These are phyloP conservation scores for Criorhina ranunculi DNA, from an alignment of 2,888 invertebrate species.

Conservation along the genomic window DNA sequence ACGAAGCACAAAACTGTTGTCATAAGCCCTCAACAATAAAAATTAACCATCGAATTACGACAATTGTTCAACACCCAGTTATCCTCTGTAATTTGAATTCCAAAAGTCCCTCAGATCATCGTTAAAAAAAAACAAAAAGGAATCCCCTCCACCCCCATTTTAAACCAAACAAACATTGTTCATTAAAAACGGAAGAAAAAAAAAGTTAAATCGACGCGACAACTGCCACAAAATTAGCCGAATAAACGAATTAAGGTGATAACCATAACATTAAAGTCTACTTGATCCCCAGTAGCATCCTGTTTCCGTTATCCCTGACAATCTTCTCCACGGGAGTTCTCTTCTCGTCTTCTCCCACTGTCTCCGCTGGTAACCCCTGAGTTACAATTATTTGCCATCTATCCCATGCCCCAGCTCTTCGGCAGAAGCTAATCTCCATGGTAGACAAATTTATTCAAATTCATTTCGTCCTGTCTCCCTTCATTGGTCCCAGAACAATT, in stretches of 20 bases:
- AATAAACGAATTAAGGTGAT: constrained; percentile 77
- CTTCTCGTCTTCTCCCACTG: not conserved
- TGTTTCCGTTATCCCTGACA: constrained; percentile 55
- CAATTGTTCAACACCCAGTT: constrained; percentile 31
- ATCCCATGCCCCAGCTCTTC: not conserved
- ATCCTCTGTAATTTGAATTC: constrained; percentile 21
- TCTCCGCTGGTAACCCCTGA: constrained; percentile 10
- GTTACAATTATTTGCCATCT: constrained; percentile 62
- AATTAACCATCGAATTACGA: constrained; percentile 53
- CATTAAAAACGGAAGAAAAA: constrained; percentile 47
- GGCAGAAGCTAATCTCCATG: constrained; percentile 70
- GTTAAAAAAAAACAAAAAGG: constrained; percentile 32
- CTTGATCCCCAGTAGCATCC: constrained; percentile 69
- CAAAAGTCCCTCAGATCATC: constrained; percentile 30
- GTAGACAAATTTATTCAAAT: constrained; percentile 76
- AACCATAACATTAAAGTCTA: constrained; percentile 75
- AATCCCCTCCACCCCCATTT: not conserved
- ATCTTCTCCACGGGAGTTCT: constrained; percentile 39
- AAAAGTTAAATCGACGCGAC: constrained; percentile 71
- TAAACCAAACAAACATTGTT: constrained; percentile 55
- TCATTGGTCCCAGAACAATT: constrained; percentile 42
- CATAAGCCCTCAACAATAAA: constrained; percentile 38
- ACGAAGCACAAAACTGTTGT: no score
- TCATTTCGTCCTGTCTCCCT: constrained; percentile 64
- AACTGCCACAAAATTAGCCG: constrained; percentile 75